These are phyloP conservation scores for Hydriomena furcata DNA, from an alignment of 2,888 invertebrate species.

Conservation along the genomic window DNA sequence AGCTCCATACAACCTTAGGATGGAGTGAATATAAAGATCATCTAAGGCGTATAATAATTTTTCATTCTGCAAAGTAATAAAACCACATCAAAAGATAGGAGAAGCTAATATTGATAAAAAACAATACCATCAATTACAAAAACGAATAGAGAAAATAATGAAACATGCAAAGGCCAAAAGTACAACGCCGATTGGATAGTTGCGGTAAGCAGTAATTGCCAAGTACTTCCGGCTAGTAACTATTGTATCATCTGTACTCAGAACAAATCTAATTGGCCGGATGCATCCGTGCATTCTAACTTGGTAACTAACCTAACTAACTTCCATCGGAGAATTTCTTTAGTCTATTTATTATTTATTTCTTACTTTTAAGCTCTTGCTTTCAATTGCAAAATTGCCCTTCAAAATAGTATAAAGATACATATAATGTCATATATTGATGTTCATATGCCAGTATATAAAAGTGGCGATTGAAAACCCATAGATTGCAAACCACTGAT, in stretches of 20 bases:
- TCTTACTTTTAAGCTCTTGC: too few relatives aligned
- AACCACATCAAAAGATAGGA: neutral
- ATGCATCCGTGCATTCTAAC: conserved; percentile 22
- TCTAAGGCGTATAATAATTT: too few relatives aligned
- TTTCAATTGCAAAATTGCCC: too few relatives aligned
- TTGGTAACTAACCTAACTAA: neutral
- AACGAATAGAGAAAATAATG: neutral
- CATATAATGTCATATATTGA: too few relatives aligned
- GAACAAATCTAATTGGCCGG: conserved; percentile 49
- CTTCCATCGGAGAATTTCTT: too few relatives aligned
- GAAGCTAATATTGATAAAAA: neutral
- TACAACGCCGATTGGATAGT: conserved; percentile 8
- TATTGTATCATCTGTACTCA: conserved; percentile 29
- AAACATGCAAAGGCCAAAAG: neutral
- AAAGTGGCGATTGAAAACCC: too few relatives aligned
- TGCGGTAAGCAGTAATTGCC: conserved; percentile 40
- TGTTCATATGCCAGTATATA: too few relatives aligned
- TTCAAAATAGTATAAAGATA: too few relatives aligned
- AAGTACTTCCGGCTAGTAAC: conserved; percentile 25
- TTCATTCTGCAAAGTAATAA: neutral
- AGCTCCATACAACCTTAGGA: too few relatives aligned
- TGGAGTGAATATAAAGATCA: too few relatives aligned
- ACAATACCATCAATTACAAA: neutral
- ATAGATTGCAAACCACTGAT: too few relatives aligned
- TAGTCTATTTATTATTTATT: too few relatives aligned